A percentile compares a stretch with the other conserved stretches of the same genome.
These are phyloP conservation scores for Enoplolaimus lenunculus DNA, from an alignment of 2,888 invertebrate species.

Conservation along the genomic window DNA sequence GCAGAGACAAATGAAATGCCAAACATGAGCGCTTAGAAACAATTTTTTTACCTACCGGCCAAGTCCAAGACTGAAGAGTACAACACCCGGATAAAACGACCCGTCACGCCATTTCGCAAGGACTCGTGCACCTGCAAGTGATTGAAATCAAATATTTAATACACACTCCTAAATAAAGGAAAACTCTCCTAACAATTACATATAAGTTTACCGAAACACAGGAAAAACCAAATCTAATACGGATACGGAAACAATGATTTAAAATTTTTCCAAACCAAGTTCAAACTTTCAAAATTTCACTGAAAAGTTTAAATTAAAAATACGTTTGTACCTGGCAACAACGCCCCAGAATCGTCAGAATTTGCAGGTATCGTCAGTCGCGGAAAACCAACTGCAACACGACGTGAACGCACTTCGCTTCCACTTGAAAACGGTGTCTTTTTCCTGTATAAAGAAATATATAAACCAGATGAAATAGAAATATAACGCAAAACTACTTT, in stretches of 20 bases:
- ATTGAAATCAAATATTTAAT: background rate
- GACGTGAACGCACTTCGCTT: no score
- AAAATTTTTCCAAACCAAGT: no score
- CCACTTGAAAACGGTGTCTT: no score
- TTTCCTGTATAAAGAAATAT: no score
- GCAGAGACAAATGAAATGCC: conserved; percentile 23
- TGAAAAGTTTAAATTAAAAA: background rate
- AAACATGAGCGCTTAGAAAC: conserved; percentile 29
- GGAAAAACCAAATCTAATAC: no score
- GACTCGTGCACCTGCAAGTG: conserved; percentile 33
- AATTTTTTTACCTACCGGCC: conserved; percentile 16
- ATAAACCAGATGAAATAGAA: no score
- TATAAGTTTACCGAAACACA: no score
- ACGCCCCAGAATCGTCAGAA: background rate
- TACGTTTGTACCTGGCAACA: background rate
- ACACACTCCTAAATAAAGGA: no score
- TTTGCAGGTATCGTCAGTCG: background rate
- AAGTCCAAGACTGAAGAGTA: conserved; percentile 25
- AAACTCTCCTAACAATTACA: no score
- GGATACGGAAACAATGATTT: no score
- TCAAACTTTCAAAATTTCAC: no score
- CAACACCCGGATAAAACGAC: conserved; percentile 34
- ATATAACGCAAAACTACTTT: no score
- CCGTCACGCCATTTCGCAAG: conserved; percentile 31
- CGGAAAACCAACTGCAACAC: background rate